Evolutionary conservation across 35 echinoderm and acorn worm species (phyloP).

Genomic region (Chiridota heheva): DNA sequence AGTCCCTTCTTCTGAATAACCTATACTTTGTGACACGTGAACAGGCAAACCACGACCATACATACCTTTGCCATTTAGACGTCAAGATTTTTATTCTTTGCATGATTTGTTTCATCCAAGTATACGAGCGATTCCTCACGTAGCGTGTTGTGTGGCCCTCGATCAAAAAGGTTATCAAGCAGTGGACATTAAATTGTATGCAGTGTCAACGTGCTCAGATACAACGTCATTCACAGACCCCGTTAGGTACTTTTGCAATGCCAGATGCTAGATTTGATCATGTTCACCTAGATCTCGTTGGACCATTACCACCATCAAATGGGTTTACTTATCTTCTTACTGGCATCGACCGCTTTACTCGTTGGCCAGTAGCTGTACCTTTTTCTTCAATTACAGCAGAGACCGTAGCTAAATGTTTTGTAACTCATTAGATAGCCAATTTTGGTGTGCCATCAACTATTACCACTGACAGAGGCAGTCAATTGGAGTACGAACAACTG

Average conservation of each 20-base stretch:
- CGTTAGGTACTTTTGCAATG: constrained; percentile 42
- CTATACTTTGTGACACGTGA: neutral
- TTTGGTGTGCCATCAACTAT: no score
- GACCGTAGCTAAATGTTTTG: no score
- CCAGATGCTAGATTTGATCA: constrained; percentile 60
- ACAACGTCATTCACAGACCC: constrained; percentile 43
- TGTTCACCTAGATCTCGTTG: constrained; percentile 49
- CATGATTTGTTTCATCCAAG: neutral
- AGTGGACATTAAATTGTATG: constrained; percentile 43
- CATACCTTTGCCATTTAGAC: neutral
- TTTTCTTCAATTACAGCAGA: no score
- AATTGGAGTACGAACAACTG: no score
- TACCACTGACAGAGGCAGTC: no score
- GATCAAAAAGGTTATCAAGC: constrained; percentile 40
- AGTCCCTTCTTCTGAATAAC: constrained; percentile 1
- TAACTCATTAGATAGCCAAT: no score
- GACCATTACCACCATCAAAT: constrained; percentile 49
- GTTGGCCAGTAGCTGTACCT: constrained; percentile 64
- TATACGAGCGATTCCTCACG: constrained; percentile 45
- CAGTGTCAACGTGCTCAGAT: constrained; percentile 40
- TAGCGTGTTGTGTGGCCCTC: constrained; percentile 41
- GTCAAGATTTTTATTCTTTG: neutral
- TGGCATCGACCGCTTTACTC: constrained; percentile 58
- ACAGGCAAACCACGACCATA: neutral
- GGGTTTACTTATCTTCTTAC: constrained; percentile 54